Evolutionary conservation across 2,888 invertebrate genomes (phyloP).

Genomic region (Cheilosia grossa): DNA sequence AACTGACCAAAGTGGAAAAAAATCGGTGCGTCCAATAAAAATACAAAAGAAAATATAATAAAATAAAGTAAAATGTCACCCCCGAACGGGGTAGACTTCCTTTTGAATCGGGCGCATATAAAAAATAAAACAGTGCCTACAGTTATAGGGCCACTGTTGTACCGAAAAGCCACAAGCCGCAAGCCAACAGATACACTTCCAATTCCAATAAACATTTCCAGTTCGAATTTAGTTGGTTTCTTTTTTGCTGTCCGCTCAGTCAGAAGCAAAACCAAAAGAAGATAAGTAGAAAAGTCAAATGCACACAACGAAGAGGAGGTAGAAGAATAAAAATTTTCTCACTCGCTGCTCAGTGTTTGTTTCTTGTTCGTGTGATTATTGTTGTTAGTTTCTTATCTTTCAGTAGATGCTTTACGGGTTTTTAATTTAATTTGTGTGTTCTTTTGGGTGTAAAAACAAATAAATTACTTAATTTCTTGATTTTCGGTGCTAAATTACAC

Average conservation of each 20-base stretch:
- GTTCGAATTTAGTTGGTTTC: conserved; percentile 22
- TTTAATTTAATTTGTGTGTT: conserved; percentile 62
- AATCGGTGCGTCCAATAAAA: too few species aligned
- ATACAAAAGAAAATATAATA: too few species aligned
- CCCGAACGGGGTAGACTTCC: too few species aligned
- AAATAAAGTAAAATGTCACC: too few species aligned
- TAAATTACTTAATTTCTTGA: not conserved
- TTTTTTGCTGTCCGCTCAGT: conserved; percentile 17
- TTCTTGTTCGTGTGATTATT: conserved; percentile 66
- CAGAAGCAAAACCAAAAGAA: not conserved
- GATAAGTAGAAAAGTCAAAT: conserved; percentile 49
- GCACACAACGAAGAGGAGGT: conserved; percentile 47
- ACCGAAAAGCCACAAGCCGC: conserved; percentile 7
- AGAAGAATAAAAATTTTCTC: conserved; percentile 56
- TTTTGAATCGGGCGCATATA: too few species aligned
- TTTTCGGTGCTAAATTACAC: conserved; percentile 38
- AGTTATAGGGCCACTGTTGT: conserved; percentile 24
- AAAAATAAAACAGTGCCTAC: not conserved
- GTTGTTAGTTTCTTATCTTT: conserved; percentile 67
- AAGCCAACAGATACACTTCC: conserved; percentile 65
- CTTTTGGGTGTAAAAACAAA: conserved; percentile 13
- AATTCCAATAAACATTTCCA: conserved; percentile 39
- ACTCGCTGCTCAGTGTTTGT: conserved; percentile 62
- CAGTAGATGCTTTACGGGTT: conserved; percentile 39
- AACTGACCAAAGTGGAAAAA: too few species aligned